Conservation (phyloP, 2,797 vertebrate species). For the Geotrypetes seraphini region DNA sequence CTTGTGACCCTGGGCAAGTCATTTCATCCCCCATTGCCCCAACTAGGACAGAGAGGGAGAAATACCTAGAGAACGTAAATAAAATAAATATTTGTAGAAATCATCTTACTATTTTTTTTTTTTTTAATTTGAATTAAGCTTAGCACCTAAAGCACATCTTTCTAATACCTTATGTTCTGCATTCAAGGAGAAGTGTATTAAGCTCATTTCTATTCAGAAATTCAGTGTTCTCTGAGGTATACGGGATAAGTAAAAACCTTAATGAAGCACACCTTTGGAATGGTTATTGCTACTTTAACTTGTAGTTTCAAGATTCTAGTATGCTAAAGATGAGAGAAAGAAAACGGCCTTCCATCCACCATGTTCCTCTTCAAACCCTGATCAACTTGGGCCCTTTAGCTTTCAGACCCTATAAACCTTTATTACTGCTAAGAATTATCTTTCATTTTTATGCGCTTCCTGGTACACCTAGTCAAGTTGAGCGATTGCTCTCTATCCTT, state of each 20-base stretch:
- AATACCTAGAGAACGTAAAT: too few relatives aligned
- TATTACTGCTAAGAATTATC: constrained; percentile 27
- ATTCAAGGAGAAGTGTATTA: too few relatives aligned
- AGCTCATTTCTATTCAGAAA: constrained; percentile 8
- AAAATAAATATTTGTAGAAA: too few relatives aligned
- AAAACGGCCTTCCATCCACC: constrained; percentile 19
- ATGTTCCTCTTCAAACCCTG: constrained; percentile 17
- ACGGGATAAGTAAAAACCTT: constrained; percentile 21
- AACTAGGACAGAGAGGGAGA: too few relatives aligned
- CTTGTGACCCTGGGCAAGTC: too few relatives aligned
- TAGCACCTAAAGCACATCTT: too few relatives aligned
- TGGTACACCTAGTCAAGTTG: not conserved
- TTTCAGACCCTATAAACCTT: constrained; percentile 25
- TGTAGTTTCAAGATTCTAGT: constrained; percentile 31
- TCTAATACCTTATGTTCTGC: too few relatives aligned
- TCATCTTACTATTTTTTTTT: too few relatives aligned
- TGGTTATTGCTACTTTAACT: constrained; percentile 20
- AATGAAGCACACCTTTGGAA: constrained; percentile 21
- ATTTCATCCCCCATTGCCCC: too few relatives aligned
- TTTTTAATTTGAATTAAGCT: too few relatives aligned
- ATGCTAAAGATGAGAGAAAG: too few relatives aligned
- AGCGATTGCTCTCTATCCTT: too few relatives aligned
- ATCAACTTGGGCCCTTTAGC: constrained; percentile 10
- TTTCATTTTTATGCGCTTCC: constrained; percentile 31
- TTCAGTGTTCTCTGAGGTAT: constrained; percentile 21